Conservation (phyloP, 2,797 vertebrate genomes). For the Sarcoramphus papa region DNA sequence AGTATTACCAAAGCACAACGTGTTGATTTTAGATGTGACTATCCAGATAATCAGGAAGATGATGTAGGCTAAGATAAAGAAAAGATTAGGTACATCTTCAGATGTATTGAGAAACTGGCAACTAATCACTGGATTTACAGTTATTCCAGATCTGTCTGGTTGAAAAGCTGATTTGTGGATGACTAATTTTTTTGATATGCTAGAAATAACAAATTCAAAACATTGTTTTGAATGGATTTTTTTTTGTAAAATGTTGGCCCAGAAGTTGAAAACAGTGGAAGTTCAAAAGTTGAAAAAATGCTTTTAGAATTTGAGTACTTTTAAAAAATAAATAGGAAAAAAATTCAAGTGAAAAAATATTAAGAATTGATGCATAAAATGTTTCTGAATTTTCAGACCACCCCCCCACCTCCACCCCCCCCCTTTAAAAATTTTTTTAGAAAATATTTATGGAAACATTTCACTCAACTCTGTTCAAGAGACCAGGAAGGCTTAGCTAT, state of each 20-base stretch:
- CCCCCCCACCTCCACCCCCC: too few relatives aligned
- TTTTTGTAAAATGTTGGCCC: neutral
- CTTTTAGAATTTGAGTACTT: neutral
- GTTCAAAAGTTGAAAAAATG: neutral
- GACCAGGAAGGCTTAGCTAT: neutral
- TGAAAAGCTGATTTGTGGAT: neutral
- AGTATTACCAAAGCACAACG: neutral
- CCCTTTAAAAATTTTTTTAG: too few relatives aligned
- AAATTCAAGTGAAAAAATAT: neutral
- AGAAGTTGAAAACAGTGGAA: neutral
- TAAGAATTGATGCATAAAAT: neutral
- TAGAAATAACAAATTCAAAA: neutral
- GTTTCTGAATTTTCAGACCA: neutral
- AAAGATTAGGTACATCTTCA: neutral
- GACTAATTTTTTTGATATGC: neutral
- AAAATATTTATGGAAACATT: neutral
- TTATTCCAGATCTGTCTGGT: neutral
- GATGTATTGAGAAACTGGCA: neutral
- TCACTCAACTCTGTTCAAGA: neutral
- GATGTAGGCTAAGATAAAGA: neutral
- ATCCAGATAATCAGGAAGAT: neutral
- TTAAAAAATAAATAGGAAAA: neutral
- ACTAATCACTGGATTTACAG: neutral
- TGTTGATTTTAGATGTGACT: neutral
- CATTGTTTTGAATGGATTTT: neutral